These are phyloP conservation scores for Agrochola circellaris DNA, from an alignment of 2,888 invertebrate genomes.

Conservation along the genomic window DNA sequence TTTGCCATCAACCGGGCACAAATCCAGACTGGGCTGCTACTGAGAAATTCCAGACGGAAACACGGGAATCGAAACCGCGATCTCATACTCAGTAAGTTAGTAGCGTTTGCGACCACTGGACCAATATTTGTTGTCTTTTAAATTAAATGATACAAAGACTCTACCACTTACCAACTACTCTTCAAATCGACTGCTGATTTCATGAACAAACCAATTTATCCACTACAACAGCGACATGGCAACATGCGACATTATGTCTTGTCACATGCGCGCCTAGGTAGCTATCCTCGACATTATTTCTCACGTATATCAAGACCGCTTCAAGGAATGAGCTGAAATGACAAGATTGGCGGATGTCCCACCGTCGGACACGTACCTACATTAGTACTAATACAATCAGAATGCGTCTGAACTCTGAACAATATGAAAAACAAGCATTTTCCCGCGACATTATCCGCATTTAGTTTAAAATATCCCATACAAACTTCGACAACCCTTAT, in stretches of 20 bases:
- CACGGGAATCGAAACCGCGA: too few relatives aligned
- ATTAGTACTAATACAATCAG: constrained; percentile 24
- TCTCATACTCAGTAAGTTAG: too few relatives aligned
- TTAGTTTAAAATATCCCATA: background rate
- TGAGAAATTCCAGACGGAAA: too few relatives aligned
- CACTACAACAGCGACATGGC: background rate
- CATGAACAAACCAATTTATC: background rate
- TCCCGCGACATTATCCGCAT: background rate
- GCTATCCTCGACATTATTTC: constrained; percentile 18
- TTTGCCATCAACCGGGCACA: too few relatives aligned
- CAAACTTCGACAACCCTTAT: background rate
- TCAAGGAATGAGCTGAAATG: constrained; percentile 50
- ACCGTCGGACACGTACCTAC: constrained; percentile 32
- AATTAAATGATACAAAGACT: too few relatives aligned
- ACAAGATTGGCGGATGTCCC: constrained; percentile 44
- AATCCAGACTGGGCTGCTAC: too few relatives aligned
- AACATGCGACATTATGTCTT: background rate
- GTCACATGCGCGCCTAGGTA: too few relatives aligned
- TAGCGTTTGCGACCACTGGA: too few relatives aligned
- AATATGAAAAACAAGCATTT: background rate
- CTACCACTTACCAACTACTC: too few relatives aligned
- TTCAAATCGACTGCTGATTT: too few relatives aligned
- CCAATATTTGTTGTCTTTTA: too few relatives aligned
- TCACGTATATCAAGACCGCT: constrained; percentile 41
- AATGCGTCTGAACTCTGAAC: constrained; percentile 17